Evolutionary conservation across 2,888 invertebrate species (phyloP).

Genomic region (Druceiella hillmani): DNA sequence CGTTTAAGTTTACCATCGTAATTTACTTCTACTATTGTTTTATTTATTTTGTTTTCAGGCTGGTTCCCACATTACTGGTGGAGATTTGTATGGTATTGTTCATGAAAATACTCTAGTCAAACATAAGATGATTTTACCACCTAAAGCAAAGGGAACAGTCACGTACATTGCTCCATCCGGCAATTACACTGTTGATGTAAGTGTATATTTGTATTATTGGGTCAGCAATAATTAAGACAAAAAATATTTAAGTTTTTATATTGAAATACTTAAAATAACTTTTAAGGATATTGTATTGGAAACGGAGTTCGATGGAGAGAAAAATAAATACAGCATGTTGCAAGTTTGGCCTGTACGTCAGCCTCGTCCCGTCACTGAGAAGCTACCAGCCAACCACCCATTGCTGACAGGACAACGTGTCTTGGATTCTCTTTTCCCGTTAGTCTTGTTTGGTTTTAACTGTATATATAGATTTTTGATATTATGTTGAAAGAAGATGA

Average conservation of each 20-base stretch:
- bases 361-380: constrained; percentile 94
- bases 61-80: constrained; percentile 98
- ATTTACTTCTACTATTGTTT: too few relatives aligned
- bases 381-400: constrained; percentile 97
- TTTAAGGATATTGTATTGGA: constrained; percentile 88
- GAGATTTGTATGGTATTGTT: constrained; percentile 93
- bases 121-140: constrained; percentile 93
- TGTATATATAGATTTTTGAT: too few relatives aligned
- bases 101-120: constrained; percentile 97
- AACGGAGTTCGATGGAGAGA: constrained; percentile 97
- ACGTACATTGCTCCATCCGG: constrained; percentile 92
- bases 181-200: constrained; percentile 87
- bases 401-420: constrained; percentile 97
- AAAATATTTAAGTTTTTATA: neutral
- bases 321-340: constrained; percentile 88
- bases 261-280: constrained; percentile 1
- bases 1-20: too few relatives aligned
- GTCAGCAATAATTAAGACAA: too few relatives aligned
- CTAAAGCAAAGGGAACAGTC: constrained; percentile 93
- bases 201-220: constrained; percentile 30
- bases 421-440: constrained; percentile 97
- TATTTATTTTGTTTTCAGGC: constrained; percentile 53
- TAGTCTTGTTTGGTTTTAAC: constrained; percentile 46
- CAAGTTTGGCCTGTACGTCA: constrained; percentile 99
- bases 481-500: too few relatives aligned